Evolutionary conservation across 1,140 invertebrate genomes (phyloP), one percentile per base, ranked within the genome.

Genomic region (Lamellibrachia luymesi): DNA sequence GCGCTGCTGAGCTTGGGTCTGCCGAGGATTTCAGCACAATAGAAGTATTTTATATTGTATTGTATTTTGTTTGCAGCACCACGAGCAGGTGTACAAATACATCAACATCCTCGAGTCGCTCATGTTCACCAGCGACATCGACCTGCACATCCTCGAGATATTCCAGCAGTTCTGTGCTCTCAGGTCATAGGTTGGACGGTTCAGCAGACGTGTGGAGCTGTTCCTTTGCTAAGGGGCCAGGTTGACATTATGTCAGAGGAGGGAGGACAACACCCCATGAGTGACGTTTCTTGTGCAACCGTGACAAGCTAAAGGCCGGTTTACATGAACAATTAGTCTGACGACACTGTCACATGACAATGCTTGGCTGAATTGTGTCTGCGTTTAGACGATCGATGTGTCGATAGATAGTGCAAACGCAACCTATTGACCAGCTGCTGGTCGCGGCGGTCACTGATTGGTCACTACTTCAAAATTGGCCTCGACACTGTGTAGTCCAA

Each of bases 11-110:
- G 38, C 38, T 38, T 38, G 38, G 38, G 38, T 38, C 38, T 38
- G 38, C 38, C 38, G 38, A 38, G 38, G 38, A 38, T 38, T 38
- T 38, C 38, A 38, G 38, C 38, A 38, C 38, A 38, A 38, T 38
- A 38, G 38, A 38, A 38, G 38, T 38, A 38, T 38, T 38, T 38
- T 38, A 38, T 38, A 38, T 38, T 38, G 38, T 38, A 38, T 38
- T 38, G 38, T 56, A 17, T 93, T 80, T 92, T 91, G 90, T 94
- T 96, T 97, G 93, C 95, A 97, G 98, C 99, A 99, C 96, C 98
- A 99, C 96, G 98, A 99, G 95, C 98, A 99, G 97, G 99, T 99
- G n/a, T 98, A 98, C 97, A 98, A 98, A 95, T 99, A 99, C 97
- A 98, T 98, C 95, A 98, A 98, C 93, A 99, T 98, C 0, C 96